A percentile compares a stretch with the other conserved stretches of the same genome.
phyloP scores from a whole-genome alignment of 1,140 invertebrate genomes.

The Drosophila novamexicana region DNA sequence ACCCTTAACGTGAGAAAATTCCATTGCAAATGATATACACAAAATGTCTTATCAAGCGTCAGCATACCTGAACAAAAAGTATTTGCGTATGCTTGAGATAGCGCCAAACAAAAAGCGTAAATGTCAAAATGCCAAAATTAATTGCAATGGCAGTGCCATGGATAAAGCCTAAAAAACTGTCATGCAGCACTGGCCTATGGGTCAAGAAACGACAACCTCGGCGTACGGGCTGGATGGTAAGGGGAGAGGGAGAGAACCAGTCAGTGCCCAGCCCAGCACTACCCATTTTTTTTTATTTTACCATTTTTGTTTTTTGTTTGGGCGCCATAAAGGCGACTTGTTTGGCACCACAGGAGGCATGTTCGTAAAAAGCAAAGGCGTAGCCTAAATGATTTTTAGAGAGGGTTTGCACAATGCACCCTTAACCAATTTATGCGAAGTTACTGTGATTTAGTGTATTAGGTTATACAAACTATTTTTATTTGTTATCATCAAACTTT shows the following conservation, averaged over 20 bases:
- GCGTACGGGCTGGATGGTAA: background rate
- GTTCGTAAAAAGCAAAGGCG: slow-evolving; percentile 16
- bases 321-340: slow-evolving; percentile 45
- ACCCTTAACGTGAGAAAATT: slow-evolving; percentile 78
- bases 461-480: no score
- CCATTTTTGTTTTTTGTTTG: slow-evolving; percentile 1
- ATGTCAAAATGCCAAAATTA: slow-evolving; percentile 83
- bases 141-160: slow-evolving; percentile 77
- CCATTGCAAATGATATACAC: slow-evolving; percentile 69
- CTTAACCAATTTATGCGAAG: background rate
- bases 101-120: slow-evolving; percentile 74
- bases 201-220: slow-evolving; percentile 41
- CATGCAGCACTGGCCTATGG: slow-evolving; percentile 45
- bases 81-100: slow-evolving; percentile 77
- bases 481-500: no score
- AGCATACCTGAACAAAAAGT: slow-evolving; percentile 76
- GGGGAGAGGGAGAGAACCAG: slow-evolving; percentile 22
- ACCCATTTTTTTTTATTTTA: slow-evolving; percentile 54
- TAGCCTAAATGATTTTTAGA: background rate
- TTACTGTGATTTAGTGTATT: no score
- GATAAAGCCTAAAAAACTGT: slow-evolving; percentile 59
- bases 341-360: slow-evolving; percentile 15
- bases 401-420: background rate
- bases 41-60: slow-evolving; percentile 72
- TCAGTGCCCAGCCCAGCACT: slow-evolving; percentile 44